phyloP scores from a whole-genome alignment of 2,113 vertebrate genomes.

The Bujurquina vittata region DNA sequence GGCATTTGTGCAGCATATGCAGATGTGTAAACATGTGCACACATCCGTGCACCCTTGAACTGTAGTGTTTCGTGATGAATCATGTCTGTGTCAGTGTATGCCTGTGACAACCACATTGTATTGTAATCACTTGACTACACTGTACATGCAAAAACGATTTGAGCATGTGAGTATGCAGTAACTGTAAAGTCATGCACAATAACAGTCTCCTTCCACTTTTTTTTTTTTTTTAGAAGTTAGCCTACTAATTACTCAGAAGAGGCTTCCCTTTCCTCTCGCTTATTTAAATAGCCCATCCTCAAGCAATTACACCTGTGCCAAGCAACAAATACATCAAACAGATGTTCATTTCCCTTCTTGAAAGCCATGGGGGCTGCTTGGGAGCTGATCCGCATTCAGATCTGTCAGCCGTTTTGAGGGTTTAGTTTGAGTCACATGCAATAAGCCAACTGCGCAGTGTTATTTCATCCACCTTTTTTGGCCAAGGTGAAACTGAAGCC shows the following conservation, averaged over 20 bases:
- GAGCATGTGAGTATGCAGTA: background rate
- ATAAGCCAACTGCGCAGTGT: conserved; percentile 44
- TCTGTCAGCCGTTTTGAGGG: conserved; percentile 37
- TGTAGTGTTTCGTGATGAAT: conserved; percentile 35
- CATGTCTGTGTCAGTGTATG: conserved; percentile 37
- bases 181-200: conserved; percentile 5
- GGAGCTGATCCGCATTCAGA: conserved; percentile 34
- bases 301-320: conserved; percentile 32
- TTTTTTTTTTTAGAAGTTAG: conserved; percentile 12
- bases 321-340: conserved; percentile 54
- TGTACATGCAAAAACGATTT: conserved; percentile 44
- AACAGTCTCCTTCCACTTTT: conserved; percentile 4
- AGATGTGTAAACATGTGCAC: conserved; percentile 17
- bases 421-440: conserved; percentile 36
- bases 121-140: conserved; percentile 26
- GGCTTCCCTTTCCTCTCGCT: conserved; percentile 25
- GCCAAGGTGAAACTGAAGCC: background rate
- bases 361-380: conserved; percentile 18
- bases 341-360: conserved; percentile 36
- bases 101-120: conserved; percentile 31
- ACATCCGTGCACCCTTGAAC: conserved; percentile 12
- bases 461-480: conserved; percentile 34
- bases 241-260: conserved; percentile 31
- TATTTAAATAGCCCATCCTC: conserved; percentile 47
- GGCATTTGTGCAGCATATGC: conserved; percentile 2